A percentile compares a stretch with the other conserved stretches of the same genome.
Conservation (phyloP, 2,888 invertebrate species). For the Lasioglossum vierecki region DNA sequence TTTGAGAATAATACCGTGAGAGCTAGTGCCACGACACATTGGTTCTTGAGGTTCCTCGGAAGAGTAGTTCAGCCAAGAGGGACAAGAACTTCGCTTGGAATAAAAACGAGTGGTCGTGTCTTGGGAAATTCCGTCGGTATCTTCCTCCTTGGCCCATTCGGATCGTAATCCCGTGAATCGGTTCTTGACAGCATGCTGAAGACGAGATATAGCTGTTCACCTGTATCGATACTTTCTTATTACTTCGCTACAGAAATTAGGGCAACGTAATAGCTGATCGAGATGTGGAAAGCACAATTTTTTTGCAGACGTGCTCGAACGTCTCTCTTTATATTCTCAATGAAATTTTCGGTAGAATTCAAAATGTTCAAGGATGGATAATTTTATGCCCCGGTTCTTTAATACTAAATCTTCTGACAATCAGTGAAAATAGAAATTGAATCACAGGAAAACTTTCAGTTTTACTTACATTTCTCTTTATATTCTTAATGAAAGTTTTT, state of each 20-base stretch:
- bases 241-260: not conserved
- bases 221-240: not conserved
- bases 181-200: not conserved
- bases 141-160: conserved; percentile 3
- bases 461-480: no score
- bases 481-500: not conserved
- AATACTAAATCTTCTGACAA: not conserved
- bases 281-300: not conserved
- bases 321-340: not conserved
- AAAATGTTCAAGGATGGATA: no score
- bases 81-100: conserved; percentile 17
- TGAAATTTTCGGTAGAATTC: not conserved
- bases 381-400: not conserved
- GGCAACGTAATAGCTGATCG: not conserved
- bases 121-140: conserved; percentile 22
- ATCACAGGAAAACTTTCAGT: not conserved
- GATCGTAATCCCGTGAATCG: not conserved
- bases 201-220: not conserved
- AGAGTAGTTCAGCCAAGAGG: conserved; percentile 13
- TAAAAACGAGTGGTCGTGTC: conserved; percentile 33
- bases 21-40: conserved; percentile 5
- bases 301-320: not conserved
- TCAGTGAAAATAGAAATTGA: not conserved
- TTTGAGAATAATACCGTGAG: conserved; percentile 22
- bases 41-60: not conserved